Conservation (phyloP, 1,140 invertebrate species). For the Aphelenchoides fujianensis region DNA sequence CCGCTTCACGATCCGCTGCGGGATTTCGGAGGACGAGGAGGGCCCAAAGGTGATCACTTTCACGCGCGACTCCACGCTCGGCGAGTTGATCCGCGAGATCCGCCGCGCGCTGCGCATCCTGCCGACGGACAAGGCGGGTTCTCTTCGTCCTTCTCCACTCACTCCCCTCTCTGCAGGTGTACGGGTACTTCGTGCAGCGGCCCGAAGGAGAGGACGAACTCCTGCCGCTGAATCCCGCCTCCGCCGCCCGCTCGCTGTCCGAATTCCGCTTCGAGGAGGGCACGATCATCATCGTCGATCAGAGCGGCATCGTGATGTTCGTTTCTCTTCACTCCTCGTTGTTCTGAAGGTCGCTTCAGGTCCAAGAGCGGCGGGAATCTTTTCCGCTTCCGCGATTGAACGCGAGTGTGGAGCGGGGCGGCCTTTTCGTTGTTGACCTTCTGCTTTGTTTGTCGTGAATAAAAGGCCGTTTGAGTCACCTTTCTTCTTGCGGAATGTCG, state of each 20-base stretch:
- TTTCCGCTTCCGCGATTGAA: no score
- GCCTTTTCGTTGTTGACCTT: no score
- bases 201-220: constrained; percentile 40
- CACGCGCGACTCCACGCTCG: constrained; percentile 28
- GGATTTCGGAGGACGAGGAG: constrained; percentile 44
- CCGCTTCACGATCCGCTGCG: constrained; percentile 26
- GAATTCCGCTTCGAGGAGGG: constrained; percentile 32
- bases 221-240: constrained; percentile 26
- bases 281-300: constrained; percentile 39
- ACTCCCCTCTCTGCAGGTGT: constrained; percentile 37
- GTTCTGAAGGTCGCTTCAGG: no score
- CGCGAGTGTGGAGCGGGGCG: no score
- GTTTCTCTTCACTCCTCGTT: no score
- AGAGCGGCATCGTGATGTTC: constrained; percentile 45
- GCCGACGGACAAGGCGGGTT: constrained; percentile 43
- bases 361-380: neutral
- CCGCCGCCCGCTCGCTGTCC: constrained; percentile 25
- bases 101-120: constrained; percentile 41
- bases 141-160: neutral
- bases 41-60: constrained; percentile 31
- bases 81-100: constrained; percentile 41
- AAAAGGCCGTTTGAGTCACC: no score
- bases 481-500: no score
- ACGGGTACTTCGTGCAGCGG: constrained; percentile 45
- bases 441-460: no score